Base-by-base conservation (phyloP, 2,888 invertebrate genomes). In the Lathronympha strigana region DNA sequence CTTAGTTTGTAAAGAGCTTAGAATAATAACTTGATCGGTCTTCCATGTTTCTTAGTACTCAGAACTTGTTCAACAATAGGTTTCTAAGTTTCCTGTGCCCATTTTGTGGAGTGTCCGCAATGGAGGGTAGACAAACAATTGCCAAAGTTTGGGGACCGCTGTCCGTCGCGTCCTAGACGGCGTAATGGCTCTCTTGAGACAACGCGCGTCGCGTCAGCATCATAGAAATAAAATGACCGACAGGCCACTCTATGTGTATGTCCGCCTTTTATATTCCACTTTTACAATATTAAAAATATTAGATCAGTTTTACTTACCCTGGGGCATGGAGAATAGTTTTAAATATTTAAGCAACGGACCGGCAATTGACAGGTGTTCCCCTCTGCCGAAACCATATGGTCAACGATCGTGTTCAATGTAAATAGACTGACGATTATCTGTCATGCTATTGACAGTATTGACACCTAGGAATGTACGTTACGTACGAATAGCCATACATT, bases 71-170 rank as follows among this genome's bases (percentile, higher is more conserved):
- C 40, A 45, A 54, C 62, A 55, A 55, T 54, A 54, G 17, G 23
- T 60, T 49, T 47, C 47, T 47, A 53, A 31, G 33, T 60, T 49
- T 62, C 38, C 38, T 25, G 47, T 62, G 13, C 21, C 47, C n/a
- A n/a, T n/a, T n/a, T n/a, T n/a, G n/a, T n/a, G n/a, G n/a, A 5
- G n/a, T 25, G 15, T 31, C 38, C 19, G 23, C 19, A 21, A 15
- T 57, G 51, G 33, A 47, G 33, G 58, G 63, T 69, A 63, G 40
- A 69, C 69, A 74, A 77, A 72, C 71, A 75, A 60, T 67, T 60
- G 51, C 54, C 67, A 75, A 83, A 82, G 75, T 86, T 84, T 82
- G 78, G 76, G 71, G 66, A 64, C 73, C 78, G 57, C 74, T 76
- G 80, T 69, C 74, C 70, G 68, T 67, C 23, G 33, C 47, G 55